These are phyloP conservation scores for Myripristis jacobus DNA, from an alignment of 2,797 vertebrate genomes.

Conservation along the genomic window DNA sequence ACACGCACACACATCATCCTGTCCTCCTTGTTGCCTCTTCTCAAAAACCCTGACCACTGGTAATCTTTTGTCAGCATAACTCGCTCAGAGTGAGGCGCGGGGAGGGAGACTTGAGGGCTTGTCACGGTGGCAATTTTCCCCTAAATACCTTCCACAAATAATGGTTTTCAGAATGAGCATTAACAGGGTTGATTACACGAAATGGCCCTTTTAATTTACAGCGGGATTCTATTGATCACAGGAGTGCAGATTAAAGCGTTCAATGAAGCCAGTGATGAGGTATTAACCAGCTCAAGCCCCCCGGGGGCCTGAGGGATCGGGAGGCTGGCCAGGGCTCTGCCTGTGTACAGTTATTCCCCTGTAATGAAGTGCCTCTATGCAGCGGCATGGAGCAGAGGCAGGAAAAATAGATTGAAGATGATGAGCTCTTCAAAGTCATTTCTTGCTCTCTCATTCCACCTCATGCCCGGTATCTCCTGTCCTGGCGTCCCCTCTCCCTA, in stretches of 20 bases:
- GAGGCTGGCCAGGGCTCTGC: slow-evolving; percentile 79
- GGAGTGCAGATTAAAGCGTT: slow-evolving; percentile 99
- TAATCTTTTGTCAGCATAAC: slow-evolving; percentile 80
- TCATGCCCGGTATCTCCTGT: slow-evolving; percentile 91
- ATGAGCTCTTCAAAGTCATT: slow-evolving; percentile 99
- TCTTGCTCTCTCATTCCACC: slow-evolving; percentile 98
- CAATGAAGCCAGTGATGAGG: slow-evolving; percentile 99
- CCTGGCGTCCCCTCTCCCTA: slow-evolving; percentile 85
- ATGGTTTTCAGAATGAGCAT: slow-evolving; percentile 99
- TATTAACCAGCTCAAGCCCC: slow-evolving; percentile 99
- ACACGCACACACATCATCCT: slow-evolving; percentile 9
- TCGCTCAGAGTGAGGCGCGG: too few species aligned
- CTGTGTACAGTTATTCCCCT: slow-evolving; percentile 98
- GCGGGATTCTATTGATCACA: slow-evolving; percentile 99
- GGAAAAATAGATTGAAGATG: slow-evolving; percentile 99
- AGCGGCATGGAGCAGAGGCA: slow-evolving; percentile 95
- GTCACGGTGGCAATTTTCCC: slow-evolving; percentile 87
- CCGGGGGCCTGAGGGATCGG: slow-evolving; percentile 86
- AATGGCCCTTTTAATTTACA: slow-evolving; percentile 99
- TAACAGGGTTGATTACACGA: slow-evolving; percentile 99
- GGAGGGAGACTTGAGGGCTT: too few species aligned
- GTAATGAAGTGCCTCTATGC: slow-evolving; percentile 99
- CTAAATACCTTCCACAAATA: slow-evolving; percentile 99
- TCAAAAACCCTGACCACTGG: slow-evolving; percentile 80
- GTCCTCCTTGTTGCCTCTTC: slow-evolving; percentile 49